These are phyloP conservation scores for Brachionus rotundiformis DNA, from an alignment of 1,140 invertebrate species.

Conservation along the genomic window DNA sequence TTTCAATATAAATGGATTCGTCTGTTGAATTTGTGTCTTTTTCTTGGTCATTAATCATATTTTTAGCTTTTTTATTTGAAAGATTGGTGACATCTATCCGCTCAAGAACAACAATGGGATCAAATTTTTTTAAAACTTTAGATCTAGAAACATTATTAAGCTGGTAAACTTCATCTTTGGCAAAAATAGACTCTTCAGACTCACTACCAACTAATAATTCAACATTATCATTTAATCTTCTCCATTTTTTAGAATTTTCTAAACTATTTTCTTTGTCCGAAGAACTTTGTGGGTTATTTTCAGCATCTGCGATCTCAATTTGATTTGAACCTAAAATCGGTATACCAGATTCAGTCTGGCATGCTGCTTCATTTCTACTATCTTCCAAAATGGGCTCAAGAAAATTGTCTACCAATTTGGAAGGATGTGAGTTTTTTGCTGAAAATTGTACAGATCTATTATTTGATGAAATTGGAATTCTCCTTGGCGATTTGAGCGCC, in stretches of 20 bases:
- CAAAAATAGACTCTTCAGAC: neutral
- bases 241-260: neutral
- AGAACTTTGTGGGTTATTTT: neutral
- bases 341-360: neutral
- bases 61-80: neutral
- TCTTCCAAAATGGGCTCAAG: neutral
- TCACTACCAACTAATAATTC: neutral
- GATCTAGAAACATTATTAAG: no score
- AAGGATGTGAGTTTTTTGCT: neutral
- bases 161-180: neutral
- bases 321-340: neutral
- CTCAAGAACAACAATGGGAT: conserved; percentile 6
- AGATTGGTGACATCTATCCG: neutral
- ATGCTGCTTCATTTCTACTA: neutral
- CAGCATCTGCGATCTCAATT: no score
- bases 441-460: neutral
- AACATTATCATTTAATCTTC: neutral
- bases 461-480: neutral
- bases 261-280: neutral
- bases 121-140: neutral
- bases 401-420: neutral
- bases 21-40: neutral
- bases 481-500: neutral
- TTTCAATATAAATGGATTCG: conserved; percentile 17
- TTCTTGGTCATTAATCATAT: neutral